Evolutionary conservation across 2,888 invertebrate genomes (phyloP).

Genomic region (Caenorhabditis drosophilae): DNA sequence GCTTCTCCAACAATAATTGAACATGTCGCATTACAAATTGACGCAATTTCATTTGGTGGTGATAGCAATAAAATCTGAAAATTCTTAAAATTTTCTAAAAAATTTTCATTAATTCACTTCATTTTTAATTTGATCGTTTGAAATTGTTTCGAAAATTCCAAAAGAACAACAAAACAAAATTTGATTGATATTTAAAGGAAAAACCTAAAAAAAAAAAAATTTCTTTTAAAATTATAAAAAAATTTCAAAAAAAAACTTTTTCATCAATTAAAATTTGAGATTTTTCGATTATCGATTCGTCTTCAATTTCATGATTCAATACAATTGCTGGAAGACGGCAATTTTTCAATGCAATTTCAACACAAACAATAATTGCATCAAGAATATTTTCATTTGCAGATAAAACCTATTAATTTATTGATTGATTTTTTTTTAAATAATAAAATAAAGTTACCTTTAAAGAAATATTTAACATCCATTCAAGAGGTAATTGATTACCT

Average conservation of each 20-base stretch:
- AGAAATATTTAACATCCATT: constrained; percentile 20
- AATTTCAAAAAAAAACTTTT: no score
- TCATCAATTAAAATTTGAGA: constrained; percentile 32
- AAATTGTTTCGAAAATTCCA: constrained; percentile 22
- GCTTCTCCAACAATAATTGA: constrained; percentile 16
- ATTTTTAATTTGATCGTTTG: not conserved
- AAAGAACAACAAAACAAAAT: constrained; percentile 24
- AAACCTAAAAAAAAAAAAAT: no score
- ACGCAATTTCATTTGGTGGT: constrained; percentile 10
- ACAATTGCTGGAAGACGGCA: constrained; percentile 33
- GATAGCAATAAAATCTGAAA: constrained; percentile 16
- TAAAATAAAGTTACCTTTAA: no score
- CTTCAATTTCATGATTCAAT: constrained; percentile 24
- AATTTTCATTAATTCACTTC: not conserved
- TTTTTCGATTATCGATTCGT: constrained; percentile 44
- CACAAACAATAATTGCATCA: constrained; percentile 28
- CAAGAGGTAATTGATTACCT: constrained; percentile 13
- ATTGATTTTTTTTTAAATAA: no score
- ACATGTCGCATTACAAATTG: constrained; percentile 19
- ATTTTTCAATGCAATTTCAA: constrained; percentile 27
- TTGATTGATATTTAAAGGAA: constrained; percentile 5
- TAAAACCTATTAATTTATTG: no score
- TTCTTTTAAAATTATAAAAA: no score
- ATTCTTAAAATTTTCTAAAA: not conserved
- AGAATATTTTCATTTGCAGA: constrained; percentile 17